A percentile compares a stretch with the other conserved stretches of the same genome.
Evolutionary conservation across 2,113 vertebrate genomes (phyloP).

Genomic region (Pimephales promelas): DNA sequence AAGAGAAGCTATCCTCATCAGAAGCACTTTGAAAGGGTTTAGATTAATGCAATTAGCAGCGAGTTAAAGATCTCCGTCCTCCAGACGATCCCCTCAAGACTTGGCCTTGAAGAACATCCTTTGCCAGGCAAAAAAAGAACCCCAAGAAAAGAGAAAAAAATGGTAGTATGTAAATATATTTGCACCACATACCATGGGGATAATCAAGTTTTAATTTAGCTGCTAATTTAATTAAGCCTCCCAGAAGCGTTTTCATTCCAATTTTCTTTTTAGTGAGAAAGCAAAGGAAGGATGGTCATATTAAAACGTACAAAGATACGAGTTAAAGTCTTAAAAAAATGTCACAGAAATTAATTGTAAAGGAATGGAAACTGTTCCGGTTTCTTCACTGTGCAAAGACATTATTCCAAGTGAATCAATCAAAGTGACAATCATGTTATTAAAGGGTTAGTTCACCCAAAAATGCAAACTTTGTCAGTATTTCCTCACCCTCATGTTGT

Average conservation of each 20-base stretch:
- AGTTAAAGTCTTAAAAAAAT: slow-evolving; percentile 49
- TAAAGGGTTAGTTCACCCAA: no score
- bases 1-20: slow-evolving; percentile 71
- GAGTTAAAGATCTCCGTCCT: slow-evolving; percentile 33
- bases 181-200: slow-evolving; percentile 67
- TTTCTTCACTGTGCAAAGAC: slow-evolving; percentile 44
- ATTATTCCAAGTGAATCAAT: slow-evolving; percentile 25
- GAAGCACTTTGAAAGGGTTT: slow-evolving; percentile 71
- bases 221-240: slow-evolving; percentile 74
- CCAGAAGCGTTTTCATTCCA: slow-evolving; percentile 60
- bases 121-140: slow-evolving; percentile 48
- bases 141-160: slow-evolving; percentile 69
- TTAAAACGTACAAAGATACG: slow-evolving; percentile 55
- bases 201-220: slow-evolving; percentile 79
- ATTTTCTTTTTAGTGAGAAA: not conserved
- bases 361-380: not conserved
- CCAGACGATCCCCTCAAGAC: slow-evolving; percentile 60
- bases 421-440: not conserved
- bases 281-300: not conserved
- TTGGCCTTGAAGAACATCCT: slow-evolving; percentile 54
- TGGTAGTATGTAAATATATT: slow-evolving; percentile 67
- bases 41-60: slow-evolving; percentile 75
- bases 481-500: no score
- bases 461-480: no score
- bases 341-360: not conserved